These are phyloP conservation scores for Lasioglossum marginatum DNA, from an alignment of 2,888 invertebrate species.

Conservation along the genomic window DNA sequence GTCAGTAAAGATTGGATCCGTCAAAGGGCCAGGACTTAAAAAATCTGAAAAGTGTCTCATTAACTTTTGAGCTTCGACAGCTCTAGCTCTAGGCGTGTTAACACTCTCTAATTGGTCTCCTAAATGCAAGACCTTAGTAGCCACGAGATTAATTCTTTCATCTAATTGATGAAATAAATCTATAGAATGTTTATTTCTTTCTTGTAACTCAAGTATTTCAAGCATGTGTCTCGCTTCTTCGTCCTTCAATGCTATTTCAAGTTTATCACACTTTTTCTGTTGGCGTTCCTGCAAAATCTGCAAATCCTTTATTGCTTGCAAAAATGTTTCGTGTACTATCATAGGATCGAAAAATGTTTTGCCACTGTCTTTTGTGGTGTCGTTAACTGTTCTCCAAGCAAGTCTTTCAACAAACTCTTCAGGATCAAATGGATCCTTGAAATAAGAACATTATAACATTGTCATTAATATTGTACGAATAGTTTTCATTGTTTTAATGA, in stretches of 20 bases:
- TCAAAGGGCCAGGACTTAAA: constrained; percentile 92
- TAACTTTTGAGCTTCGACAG: constrained; percentile 97
- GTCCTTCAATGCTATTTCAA: constrained; percentile 93
- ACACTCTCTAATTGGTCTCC: constrained; percentile 99
- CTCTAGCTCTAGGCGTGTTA: constrained; percentile 96
- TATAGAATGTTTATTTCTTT: constrained; percentile 94
- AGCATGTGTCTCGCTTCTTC: constrained; percentile 94
- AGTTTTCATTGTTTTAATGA: neutral
- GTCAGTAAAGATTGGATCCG: constrained; percentile 95
- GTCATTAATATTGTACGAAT: neutral
- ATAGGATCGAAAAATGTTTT: constrained; percentile 93
- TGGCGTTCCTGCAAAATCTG: constrained; percentile 93
- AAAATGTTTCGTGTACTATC: constrained; percentile 95
- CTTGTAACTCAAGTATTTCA: constrained; percentile 92
- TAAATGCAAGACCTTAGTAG: constrained; percentile 98
- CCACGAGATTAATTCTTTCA: constrained; percentile 98
- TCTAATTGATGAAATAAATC: constrained; percentile 96
- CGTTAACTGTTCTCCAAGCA: constrained; percentile 96
- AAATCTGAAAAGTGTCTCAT: constrained; percentile 97
- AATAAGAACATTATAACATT: constrained; percentile 62
- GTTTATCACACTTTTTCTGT: constrained; percentile 92
- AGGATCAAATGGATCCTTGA: constrained; percentile 98
- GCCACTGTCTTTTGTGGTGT: constrained; percentile 88
- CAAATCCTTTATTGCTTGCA: constrained; percentile 94
- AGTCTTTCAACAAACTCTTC: constrained; percentile 98